phyloP scores from a whole-genome alignment of 2,888 invertebrate species.

The Andricus quercusramuli region DNA sequence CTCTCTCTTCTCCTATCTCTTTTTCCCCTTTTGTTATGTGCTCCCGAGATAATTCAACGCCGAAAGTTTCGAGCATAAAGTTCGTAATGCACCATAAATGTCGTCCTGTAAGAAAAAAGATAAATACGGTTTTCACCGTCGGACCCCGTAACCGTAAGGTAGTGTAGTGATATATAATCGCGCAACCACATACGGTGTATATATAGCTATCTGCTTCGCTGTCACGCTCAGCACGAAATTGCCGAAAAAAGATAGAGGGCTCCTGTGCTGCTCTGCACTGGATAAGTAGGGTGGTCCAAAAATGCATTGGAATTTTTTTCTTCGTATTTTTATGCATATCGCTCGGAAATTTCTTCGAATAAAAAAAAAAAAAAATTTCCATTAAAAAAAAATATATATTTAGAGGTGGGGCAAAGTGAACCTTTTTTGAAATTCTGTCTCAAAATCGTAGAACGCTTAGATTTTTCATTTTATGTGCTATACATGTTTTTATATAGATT shows the following conservation, averaged over 20 bases:
- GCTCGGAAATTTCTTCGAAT: no score
- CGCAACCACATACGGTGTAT: not conserved
- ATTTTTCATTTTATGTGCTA: no score
- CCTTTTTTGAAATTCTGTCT: no score
- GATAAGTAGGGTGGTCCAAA: no score
- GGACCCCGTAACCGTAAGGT: not conserved
- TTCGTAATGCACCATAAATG: constrained; percentile 8
- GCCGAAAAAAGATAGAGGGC: not conserved
- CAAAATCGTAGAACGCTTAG: no score
- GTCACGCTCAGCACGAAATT: not conserved
- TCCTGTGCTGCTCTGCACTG: not conserved
- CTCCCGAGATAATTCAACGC: constrained; percentile 11
- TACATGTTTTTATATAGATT: no score
- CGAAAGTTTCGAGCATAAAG: constrained; percentile 5
- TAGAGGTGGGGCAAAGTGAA: no score
- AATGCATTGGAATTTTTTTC: no score
- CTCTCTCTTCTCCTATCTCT: not conserved
- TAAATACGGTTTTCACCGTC: constrained; percentile 10
- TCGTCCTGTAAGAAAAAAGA: constrained; percentile 14
- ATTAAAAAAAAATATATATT: no score
- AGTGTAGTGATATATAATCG: not conserved
- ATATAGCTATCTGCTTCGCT: not conserved
- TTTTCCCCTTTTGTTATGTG: not conserved
- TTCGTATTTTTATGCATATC: no score
- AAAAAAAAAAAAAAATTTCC: no score